Evolutionary conservation across 1,140 invertebrate genomes (phyloP), one percentile per base, ranked within the genome.

Genomic region (Pogonognathellus flavescens): DNA sequence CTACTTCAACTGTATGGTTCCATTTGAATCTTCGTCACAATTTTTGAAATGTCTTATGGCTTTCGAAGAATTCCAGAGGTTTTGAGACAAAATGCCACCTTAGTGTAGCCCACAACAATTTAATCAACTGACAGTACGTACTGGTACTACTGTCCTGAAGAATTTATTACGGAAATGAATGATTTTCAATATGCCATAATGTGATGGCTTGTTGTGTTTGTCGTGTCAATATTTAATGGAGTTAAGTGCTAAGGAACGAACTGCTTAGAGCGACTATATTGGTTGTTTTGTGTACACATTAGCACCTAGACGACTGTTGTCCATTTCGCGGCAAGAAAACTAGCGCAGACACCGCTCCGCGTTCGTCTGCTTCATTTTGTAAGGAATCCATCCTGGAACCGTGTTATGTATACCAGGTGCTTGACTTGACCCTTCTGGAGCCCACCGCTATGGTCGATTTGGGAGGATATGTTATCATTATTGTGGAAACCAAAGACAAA

Each of bases 401-500:
- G 86, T 88, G 88, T 87, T 88, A 88, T 88, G 88, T 88, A 88
- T 88, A 86, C 87, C 80, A 88, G 86, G 53, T 88, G 62, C 72
- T 88, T 60, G 88, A 88, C 88, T 88, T 88, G 86, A 88, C 85
- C 83, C 88, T 88, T 86, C 83, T 88, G 80, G 84, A 88, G 85
- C 86, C 88, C 82, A 84, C 70, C 84, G 85, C 87, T 86, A 88
- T 96, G 92, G 96, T 98, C 89, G 97, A 98, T 93, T 93, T 98
- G 90, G 95, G 96, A 89, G 97, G 97, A 89, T 98, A 98, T 92
- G 96, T 98, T 90, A 98, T 98, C 90, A 97, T 98, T 90, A 92
- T 98, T 89, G 96, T 97, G 86, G 96, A 97, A 92, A 96, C 96
- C 89, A 95, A 95, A 90, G 97, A 97, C 91, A 96, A 97, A 90